Base-by-base conservation (phyloP, 2,888 invertebrate species). In the Drosophila macrospina region DNA sequence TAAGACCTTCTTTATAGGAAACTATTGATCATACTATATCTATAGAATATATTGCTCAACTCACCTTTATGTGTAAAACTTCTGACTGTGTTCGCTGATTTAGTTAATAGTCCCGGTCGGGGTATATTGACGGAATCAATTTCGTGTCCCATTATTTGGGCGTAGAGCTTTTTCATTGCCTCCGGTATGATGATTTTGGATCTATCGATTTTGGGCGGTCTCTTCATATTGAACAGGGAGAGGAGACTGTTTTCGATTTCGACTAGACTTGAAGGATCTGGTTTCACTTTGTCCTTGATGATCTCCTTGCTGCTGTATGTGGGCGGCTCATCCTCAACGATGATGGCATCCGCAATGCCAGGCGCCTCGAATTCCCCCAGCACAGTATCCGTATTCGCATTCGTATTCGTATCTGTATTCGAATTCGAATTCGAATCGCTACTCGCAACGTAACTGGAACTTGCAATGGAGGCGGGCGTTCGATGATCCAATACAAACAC, bases 31-130 rank as follows among this genome's bases (percentile, higher is more conserved):
- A 26, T 26, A 28, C 1, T 28, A 16, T 16, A 20, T 24, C 7
- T 20, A 4, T 5, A 5, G 2, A 26, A 26, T 20, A 20, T 2
- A 4, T 16, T 8, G 16, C 5, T 1, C 5, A 11, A 44, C 94
- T 93, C 91, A 96, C 96, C 95, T 92, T 94, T 93, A 93, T 97
- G 97, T 89, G 95, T 94, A 93, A 96, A 97, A 92, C 96, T 96
- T 91, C 97, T 94, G 74, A 97, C 96, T 61, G 97, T 97, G 92
- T 97, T 97, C 80, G 97, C 96, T 80, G 95, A 95, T 88, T 95
- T 94, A 74, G 96, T 95, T 89, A 94, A 93, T 82, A 95, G 92
- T 74, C 95, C 95, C 66, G 94, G 94, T 85, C 94, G 95, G 91
- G 94, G 94, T 82, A 96, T 93, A 86, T 94, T 93, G 50, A 94